Evolutionary conservation across 1,140 invertebrate genomes (phyloP).

Genomic region (Drosophila malerkotliana): DNA sequence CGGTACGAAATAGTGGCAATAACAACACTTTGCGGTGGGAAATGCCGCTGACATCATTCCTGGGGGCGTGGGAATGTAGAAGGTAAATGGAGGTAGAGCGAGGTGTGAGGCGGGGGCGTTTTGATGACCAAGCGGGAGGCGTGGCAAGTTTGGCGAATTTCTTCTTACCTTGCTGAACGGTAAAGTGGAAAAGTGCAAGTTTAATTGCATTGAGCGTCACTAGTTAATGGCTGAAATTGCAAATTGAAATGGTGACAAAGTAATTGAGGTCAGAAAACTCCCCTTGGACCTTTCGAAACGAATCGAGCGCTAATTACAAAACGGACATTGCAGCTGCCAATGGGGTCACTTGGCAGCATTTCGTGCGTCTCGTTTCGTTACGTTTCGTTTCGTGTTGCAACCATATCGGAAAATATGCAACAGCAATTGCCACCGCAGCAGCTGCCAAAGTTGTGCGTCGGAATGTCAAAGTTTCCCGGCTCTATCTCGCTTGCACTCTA

Average conservation of each 20-base stretch:
- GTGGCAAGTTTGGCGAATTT: slow-evolving; percentile 42
- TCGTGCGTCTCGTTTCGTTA: slow-evolving; percentile 12
- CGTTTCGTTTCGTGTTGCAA: slow-evolving; percentile 17
- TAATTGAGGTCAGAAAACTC: slow-evolving; percentile 78
- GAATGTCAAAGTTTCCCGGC: slow-evolving; percentile 67
- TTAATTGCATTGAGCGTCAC: slow-evolving; percentile 81
- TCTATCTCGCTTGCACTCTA: slow-evolving; percentile 36
- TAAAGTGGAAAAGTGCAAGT: slow-evolving; percentile 71
- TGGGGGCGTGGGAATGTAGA: background rate
- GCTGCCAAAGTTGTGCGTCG: slow-evolving; percentile 56
- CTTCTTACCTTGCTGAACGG: slow-evolving; percentile 41
- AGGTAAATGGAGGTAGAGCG: background rate
- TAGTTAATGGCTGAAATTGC: slow-evolving; percentile 81
- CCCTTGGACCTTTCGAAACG: slow-evolving; percentile 34
- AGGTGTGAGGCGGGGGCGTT: background rate
- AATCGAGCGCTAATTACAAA: slow-evolving; percentile 74
- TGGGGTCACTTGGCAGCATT: slow-evolving; percentile 69
- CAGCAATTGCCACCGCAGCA: slow-evolving; percentile 41
- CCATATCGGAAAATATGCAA: slow-evolving; percentile 49
- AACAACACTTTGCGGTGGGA: slow-evolving; percentile 49
- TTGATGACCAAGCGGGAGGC: slow-evolving; percentile 5
- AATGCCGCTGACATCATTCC: slow-evolving; percentile 42
- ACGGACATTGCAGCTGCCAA: slow-evolving; percentile 68
- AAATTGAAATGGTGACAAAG: slow-evolving; percentile 83
- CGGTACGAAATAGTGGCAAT: slow-evolving; percentile 4